These are phyloP conservation scores for Drosophila equinoxialis DNA, from an alignment of 1,140 invertebrate species.

Conservation along the genomic window DNA sequence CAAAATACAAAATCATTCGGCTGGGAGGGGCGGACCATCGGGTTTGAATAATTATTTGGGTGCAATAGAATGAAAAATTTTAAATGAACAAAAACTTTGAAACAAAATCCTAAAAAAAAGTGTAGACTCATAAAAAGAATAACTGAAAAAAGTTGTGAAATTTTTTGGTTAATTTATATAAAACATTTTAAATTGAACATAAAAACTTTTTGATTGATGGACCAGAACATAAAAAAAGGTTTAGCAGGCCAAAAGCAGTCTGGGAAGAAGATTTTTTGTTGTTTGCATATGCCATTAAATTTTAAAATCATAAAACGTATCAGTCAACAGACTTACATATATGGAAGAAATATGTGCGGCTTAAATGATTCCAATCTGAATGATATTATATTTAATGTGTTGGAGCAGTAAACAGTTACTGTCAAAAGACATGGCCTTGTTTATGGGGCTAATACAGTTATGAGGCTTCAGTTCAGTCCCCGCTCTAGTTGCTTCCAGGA, in stretches of 20 bases:
- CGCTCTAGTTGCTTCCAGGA: conserved; percentile 20
- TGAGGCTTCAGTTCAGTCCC: conserved; percentile 14
- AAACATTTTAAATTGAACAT: conserved; percentile 11
- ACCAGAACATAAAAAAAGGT: conserved; percentile 3
- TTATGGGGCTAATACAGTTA: conserved; percentile 48
- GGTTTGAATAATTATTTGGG: no score
- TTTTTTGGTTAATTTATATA: conserved; percentile 3
- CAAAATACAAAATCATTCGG: no score
- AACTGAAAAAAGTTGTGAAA: background rate
- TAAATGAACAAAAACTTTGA: background rate
- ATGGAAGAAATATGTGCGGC: conserved; percentile 8
- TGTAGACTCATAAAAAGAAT: background rate
- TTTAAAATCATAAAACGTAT: conserved; percentile 44
- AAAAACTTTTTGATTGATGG: conserved; percentile 22
- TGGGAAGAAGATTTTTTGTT: background rate
- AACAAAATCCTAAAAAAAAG: background rate
- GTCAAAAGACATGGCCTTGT: conserved; percentile 52
- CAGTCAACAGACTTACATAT: conserved; percentile 15
- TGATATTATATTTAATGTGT: conserved; percentile 33
- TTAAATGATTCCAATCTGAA: conserved; percentile 39
- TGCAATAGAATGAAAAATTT: no score
- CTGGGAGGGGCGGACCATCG: no score
- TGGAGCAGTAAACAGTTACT: conserved; percentile 46
- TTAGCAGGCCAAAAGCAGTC: background rate
- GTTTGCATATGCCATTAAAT: conserved; percentile 31